A percentile compares a stretch with the other conserved stretches of the same genome.
phyloP scores from a whole-genome alignment of 2,888 invertebrate species.

The Petrolisthes cinctipes region DNA sequence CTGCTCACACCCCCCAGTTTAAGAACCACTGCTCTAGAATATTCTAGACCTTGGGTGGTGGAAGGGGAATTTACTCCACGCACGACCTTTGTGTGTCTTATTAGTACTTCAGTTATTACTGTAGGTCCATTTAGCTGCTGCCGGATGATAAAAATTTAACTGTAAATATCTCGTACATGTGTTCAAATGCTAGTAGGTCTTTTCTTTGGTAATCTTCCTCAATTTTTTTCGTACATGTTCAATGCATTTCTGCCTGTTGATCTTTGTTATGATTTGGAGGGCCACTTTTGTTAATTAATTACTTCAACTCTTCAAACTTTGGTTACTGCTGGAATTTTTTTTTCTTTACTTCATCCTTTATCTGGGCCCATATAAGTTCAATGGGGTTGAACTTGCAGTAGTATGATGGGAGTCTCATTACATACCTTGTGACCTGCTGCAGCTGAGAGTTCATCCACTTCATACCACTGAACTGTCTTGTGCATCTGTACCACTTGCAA shows the following conservation, averaged over 20 bases:
- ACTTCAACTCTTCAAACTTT: not conserved
- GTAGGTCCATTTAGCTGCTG: too few relatives aligned
- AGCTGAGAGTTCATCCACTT: constrained; percentile 3
- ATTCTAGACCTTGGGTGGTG: too few relatives aligned
- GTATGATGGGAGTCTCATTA: not conserved
- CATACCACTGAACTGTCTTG: not conserved
- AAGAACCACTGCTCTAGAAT: too few relatives aligned
- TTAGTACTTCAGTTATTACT: too few relatives aligned
- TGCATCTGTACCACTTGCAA: constrained; percentile 9
- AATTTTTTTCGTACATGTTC: not conserved
- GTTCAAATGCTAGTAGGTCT: not conserved
- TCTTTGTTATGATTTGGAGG: not conserved
- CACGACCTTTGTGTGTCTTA: too few relatives aligned
- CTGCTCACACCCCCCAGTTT: too few relatives aligned
- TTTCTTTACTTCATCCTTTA: not conserved
- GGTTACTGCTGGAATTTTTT: not conserved
- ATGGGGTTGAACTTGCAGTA: not conserved
- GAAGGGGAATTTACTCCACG: too few relatives aligned
- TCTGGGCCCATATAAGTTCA: not conserved
- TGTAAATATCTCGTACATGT: not conserved
- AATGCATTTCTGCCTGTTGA: not conserved
- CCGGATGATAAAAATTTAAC: not conserved
- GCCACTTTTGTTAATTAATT: not conserved
- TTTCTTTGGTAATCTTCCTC: not conserved
- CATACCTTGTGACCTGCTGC: not conserved